Evolutionary conservation across 2,113 vertebrate genomes (phyloP).

Genomic region (Ptilonorhynchus violaceus): DNA sequence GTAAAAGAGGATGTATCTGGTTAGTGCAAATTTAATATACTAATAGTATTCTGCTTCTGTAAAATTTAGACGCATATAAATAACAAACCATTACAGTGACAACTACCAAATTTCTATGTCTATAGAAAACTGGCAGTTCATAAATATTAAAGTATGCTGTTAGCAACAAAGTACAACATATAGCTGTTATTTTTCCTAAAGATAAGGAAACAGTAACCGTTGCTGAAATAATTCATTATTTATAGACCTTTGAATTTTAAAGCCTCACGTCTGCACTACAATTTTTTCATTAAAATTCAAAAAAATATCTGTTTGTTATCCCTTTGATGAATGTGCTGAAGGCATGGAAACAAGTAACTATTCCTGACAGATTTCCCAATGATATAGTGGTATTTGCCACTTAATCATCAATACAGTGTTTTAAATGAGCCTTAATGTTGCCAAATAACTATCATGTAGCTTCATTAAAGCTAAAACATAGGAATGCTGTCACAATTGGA

Average conservation of each 20-base stretch:
- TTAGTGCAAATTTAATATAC: slow-evolving; percentile 12
- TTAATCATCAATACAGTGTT: slow-evolving; percentile 30
- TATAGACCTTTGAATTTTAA: slow-evolving; percentile 55
- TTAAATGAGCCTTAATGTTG: slow-evolving; percentile 8
- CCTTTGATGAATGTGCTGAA: slow-evolving; percentile 43
- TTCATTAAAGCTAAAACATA: slow-evolving; percentile 30
- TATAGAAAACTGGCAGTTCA: slow-evolving; percentile 28
- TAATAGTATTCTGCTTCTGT: neutral
- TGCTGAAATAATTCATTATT: slow-evolving; percentile 51
- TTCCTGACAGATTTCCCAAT: neutral
- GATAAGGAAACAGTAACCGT: slow-evolving; percentile 22
- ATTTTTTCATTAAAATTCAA: slow-evolving; percentile 43
- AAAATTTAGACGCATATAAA: slow-evolving; percentile 30
- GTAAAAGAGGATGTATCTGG: neutral
- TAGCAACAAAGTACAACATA: slow-evolving; percentile 45
- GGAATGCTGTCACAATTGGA: neutral
- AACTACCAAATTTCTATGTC: neutral
- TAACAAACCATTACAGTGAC: slow-evolving; percentile 30
- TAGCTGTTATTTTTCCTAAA: slow-evolving; percentile 33
- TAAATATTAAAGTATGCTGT: slow-evolving; percentile 44
- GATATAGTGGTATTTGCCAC: neutral
- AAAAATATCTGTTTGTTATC: slow-evolving; percentile 34
- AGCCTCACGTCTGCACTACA: neutral
- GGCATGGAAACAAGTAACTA: slow-evolving; percentile 19
- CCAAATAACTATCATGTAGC: neutral